Evolutionary conservation across 2,797 vertebrate genomes (phyloP).

Genomic region (Aythya fuligula): DNA sequence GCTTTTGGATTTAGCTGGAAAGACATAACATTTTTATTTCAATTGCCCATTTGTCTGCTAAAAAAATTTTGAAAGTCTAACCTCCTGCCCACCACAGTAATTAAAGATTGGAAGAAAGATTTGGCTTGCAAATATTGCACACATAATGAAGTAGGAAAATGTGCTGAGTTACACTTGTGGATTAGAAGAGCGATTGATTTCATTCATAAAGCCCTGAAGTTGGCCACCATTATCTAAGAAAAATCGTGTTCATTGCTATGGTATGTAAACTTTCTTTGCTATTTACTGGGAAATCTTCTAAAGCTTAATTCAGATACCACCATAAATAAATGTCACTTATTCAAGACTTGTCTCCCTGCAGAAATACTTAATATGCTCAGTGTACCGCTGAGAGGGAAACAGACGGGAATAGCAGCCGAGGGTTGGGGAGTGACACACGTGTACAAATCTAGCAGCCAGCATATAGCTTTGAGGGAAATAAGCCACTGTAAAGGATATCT

Average conservation of each 20-base stretch:
- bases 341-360: neutral
- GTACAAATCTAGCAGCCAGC: neutral
- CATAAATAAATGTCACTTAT: neutral
- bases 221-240: neutral
- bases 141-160: neutral
- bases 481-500: neutral
- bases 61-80: constrained; percentile 1
- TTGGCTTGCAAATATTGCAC: neutral
- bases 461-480: neutral
- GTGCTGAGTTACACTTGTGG: neutral
- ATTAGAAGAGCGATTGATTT: neutral
- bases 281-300: neutral
- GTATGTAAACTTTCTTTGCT: neutral
- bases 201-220: neutral
- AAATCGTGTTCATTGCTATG: neutral
- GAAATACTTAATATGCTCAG: rapidly evolving
- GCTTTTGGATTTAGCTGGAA: neutral
- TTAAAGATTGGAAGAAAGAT: constrained; percentile 30
- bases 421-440: rapidly evolving
- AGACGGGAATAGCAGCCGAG: neutral
- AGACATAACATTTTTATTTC: neutral
- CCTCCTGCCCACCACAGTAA: neutral
- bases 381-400: neutral
- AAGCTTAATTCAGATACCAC: neutral
- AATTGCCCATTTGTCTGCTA: neutral